Evolutionary conservation across 2,113 vertebrate species (phyloP).

Genomic region (Phaethornis superciliosus): DNA sequence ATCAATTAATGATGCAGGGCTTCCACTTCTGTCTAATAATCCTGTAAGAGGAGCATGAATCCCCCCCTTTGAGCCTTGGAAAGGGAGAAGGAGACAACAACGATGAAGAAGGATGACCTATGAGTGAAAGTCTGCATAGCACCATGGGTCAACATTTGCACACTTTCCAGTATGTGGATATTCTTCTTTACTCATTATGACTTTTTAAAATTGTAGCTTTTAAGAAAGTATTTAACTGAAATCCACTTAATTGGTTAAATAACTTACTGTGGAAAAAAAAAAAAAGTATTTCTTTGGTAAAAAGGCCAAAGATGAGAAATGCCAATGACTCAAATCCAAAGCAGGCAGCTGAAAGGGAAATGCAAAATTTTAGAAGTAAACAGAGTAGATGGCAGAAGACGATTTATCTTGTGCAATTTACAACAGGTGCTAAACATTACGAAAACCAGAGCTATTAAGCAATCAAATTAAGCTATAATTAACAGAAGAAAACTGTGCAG

Average conservation of each 20-base stretch:
- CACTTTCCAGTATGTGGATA: slow-evolving; percentile 44
- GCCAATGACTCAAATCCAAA: neutral
- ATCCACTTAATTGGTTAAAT: slow-evolving; percentile 62
- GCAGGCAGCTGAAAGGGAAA: slow-evolving; percentile 65
- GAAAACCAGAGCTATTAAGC: slow-evolving; percentile 84
- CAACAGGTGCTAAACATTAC: slow-evolving; percentile 87
- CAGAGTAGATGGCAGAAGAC: slow-evolving; percentile 72
- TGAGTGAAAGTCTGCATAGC: slow-evolving; percentile 68
- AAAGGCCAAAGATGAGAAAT: slow-evolving; percentile 65
- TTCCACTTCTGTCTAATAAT: slow-evolving; percentile 81
- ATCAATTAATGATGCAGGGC: slow-evolving; percentile 83
- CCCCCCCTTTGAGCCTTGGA: neutral
- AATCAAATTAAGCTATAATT: slow-evolving; percentile 88
- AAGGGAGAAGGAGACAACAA: slow-evolving; percentile 36
- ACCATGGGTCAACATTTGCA: slow-evolving; percentile 59
- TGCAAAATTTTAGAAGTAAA: slow-evolving; percentile 78
- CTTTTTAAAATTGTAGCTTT: neutral
- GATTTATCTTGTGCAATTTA: slow-evolving; percentile 85
- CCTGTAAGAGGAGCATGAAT: slow-evolving; percentile 61
- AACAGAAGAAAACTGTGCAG: slow-evolving; percentile 83
- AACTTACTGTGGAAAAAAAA: neutral
- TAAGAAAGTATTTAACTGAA: slow-evolving; percentile 69
- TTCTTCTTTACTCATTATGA: slow-evolving; percentile 12
- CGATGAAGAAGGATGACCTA: slow-evolving; percentile 57
- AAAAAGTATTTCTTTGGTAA: slow-evolving; percentile 31